Conservation (phyloP, 1,140 invertebrate species). For the Triops longicaudatus region DNA sequence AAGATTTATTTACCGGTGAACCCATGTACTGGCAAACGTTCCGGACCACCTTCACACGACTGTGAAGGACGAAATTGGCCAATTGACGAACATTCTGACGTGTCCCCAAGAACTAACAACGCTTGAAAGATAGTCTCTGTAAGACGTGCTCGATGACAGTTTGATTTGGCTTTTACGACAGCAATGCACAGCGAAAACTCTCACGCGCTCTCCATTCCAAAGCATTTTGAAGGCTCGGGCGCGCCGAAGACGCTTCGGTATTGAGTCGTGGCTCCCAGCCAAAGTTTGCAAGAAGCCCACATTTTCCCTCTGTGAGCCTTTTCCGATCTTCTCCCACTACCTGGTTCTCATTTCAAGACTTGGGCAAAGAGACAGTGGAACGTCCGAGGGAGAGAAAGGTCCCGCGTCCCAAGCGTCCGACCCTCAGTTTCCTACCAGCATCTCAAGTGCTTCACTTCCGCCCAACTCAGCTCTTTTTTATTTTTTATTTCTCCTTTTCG, state of each 20-base stretch:
- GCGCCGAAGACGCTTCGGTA: not conserved
- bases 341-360: constrained; percentile 1
- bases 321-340: not conserved
- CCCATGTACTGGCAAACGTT: not conserved
- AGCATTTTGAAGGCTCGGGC: not conserved
- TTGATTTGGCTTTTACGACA: not conserved
- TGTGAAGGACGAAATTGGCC: not conserved
- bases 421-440: not conserved
- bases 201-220: not conserved
- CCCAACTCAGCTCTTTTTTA: not conserved
- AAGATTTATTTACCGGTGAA: not conserved
- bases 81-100: not conserved
- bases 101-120: not conserved
- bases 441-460: not conserved
- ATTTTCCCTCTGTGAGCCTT: not conserved
- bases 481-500: not conserved
- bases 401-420: not conserved
- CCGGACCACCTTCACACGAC: not conserved
- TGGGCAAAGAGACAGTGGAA: not conserved
- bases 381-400: not conserved
- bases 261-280: not conserved
- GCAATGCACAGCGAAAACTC: not conserved
- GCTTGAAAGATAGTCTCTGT: not conserved
- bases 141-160: not conserved
- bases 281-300: not conserved